These are phyloP conservation scores for Drosophila stalkeri DNA, from an alignment of 2,888 invertebrate species.

Conservation along the genomic window DNA sequence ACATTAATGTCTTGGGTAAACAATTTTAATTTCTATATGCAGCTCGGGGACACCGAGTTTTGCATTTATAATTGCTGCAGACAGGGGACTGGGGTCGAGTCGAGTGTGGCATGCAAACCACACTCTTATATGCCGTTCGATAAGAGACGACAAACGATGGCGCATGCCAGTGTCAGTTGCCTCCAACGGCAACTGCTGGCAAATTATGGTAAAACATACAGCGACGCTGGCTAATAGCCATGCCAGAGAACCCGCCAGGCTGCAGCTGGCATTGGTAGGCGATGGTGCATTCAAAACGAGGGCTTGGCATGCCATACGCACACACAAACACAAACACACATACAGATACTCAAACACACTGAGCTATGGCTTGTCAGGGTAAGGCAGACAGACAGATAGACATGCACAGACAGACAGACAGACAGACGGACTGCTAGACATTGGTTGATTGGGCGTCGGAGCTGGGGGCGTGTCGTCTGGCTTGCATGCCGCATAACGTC, in stretches of 20 bases:
- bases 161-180: conserved; percentile 55
- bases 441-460: neutral
- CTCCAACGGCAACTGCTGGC: conserved; percentile 63
- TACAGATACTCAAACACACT: conserved; percentile 22
- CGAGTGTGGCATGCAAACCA: conserved; percentile 60
- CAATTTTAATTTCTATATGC: conserved; percentile 71
- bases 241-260: conserved; percentile 22
- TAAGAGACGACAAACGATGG: conserved; percentile 73
- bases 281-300: conserved; percentile 67
- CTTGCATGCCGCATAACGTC: conserved; percentile 47
- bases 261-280: conserved; percentile 35
- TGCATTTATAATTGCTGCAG: conserved; percentile 63
- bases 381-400: conserved; percentile 33
- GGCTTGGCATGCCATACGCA: conserved; percentile 64
- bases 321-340: conserved; percentile 36
- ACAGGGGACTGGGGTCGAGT: conserved; percentile 20
- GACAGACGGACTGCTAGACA: conserved; percentile 20
- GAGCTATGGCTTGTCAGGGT: conserved; percentile 18
- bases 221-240: conserved; percentile 56
- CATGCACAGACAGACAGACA: conserved; percentile 19
- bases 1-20: conserved; percentile 77
- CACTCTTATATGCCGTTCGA: conserved; percentile 58
- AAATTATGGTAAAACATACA: conserved; percentile 78
- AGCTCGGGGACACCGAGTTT: conserved; percentile 43
- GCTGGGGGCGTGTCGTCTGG: conserved; percentile 28